A percentile compares a stretch with the other conserved stretches of the same genome.
These are phyloP conservation scores for Eutolmus rufibarbis DNA, from an alignment of 2,888 invertebrate genomes.

Conservation along the genomic window DNA sequence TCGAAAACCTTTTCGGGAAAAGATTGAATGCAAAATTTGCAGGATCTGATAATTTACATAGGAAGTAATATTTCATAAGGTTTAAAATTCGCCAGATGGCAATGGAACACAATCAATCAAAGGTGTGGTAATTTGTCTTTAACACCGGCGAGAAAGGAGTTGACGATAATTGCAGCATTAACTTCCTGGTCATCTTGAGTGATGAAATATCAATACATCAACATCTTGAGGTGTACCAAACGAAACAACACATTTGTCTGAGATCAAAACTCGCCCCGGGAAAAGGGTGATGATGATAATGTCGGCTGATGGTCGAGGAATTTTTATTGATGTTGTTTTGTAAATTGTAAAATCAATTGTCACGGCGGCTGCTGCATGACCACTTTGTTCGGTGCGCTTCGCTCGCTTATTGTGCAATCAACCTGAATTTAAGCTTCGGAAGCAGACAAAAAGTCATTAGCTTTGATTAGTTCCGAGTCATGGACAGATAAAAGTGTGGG, in stretches of 20 bases:
- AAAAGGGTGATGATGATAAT: not conserved
- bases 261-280: not conserved
- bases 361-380: not conserved
- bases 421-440: not conserved
- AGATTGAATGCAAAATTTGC: not conserved
- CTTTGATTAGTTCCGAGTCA: not conserved
- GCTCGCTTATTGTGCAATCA: not conserved
- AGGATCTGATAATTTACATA: not conserved
- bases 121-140: not conserved
- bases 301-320: not conserved
- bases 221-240: not conserved
- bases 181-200: not conserved
- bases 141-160: not conserved
- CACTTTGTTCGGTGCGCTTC: not conserved
- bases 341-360: not conserved
- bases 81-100: not conserved
- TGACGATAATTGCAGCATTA: not conserved
- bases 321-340: not conserved
- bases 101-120: not conserved
- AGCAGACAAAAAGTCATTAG: not conserved
- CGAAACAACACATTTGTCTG: not conserved
- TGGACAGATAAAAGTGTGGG: not conserved
- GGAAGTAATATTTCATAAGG: not conserved
- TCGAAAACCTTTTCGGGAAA: not conserved
- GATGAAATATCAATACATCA: not conserved